Evolutionary conservation across 2,113 vertebrate species (phyloP), one percentile per base, ranked within the genome.

Genomic region (Chionis minor): DNA sequence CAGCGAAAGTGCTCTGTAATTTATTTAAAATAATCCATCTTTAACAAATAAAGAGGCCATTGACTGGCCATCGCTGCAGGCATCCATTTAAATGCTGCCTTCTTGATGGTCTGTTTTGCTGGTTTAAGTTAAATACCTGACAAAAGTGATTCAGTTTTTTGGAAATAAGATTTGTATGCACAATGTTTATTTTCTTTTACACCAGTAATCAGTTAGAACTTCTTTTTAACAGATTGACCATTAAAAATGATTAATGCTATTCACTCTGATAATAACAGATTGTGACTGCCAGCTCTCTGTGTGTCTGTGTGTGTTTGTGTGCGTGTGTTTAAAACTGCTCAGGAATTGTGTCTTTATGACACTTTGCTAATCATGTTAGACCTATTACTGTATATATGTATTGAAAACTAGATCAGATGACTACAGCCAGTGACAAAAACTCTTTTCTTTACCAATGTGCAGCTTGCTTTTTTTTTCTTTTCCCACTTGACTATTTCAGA

Each of bases 21-120:
- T 99, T 99, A 99, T 99, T 99, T 99, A 98, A 99, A 99, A 99
- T 99, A 99, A 99, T 99, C 99, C 99, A 99, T 99, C 98, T 99
- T 99, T 99, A 99, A 98, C 99, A 99, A 99, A 99, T 99, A 99
- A 99, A 99, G 99, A 99, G 98, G 97, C 99, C 98, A 99, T 99
- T 99, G 99, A 99, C 95, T 97, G 97, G 67, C 96, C 98, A 98
- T 98, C 98, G 97, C 98, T 98, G 98, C 98, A 99, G 99, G 99
- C 98, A 82, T 98, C 98, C 97, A 98, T 98, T 99, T 99, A 99
- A 99, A 99, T 98, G 97, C 89, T 96, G 93, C 97, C 98, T 97
- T 98, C 98, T 98, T 98, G 98, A 99, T 97, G 98, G 98, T 96
- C 97, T 98, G 97, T 97, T 98, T 98, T 98, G 98, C 98, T 98